These are phyloP conservation scores for Alligator mississippiensis DNA, from an alignment of 2,113 vertebrate genomes.

Conservation along the genomic window DNA sequence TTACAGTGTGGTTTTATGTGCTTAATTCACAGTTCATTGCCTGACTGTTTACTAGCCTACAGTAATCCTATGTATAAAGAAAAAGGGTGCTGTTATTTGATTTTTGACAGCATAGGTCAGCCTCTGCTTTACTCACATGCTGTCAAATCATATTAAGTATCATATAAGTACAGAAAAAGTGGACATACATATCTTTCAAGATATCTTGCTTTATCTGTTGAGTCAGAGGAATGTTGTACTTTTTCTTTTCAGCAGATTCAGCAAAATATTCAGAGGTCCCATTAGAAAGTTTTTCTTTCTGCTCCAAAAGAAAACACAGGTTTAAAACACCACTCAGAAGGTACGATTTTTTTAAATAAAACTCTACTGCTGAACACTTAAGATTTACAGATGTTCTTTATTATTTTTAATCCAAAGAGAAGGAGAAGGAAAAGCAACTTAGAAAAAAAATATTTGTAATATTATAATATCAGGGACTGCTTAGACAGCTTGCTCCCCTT, in stretches of 20 bases:
- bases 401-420: slow-evolving; percentile 60
- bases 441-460: slow-evolving; percentile 49
- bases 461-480: slow-evolving; percentile 43
- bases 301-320: slow-evolving; percentile 74
- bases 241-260: slow-evolving; percentile 60
- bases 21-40: background rate
- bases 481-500: slow-evolving; percentile 40
- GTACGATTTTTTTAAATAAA: slow-evolving; percentile 65
- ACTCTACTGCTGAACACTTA: slow-evolving; percentile 14
- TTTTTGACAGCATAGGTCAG: background rate
- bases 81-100: background rate
- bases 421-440: slow-evolving; percentile 35
- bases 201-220: slow-evolving; percentile 68
- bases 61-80: background rate
- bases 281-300: slow-evolving; percentile 70
- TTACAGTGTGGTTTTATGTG: background rate
- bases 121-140: background rate
- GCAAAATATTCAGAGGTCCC: slow-evolving; percentile 88
- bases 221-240: slow-evolving; percentile 22
- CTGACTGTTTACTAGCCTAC: background rate
- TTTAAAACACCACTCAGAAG: slow-evolving; percentile 68
- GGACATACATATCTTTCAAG: slow-evolving; percentile 79
- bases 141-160: background rate
- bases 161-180: background rate
- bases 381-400: slow-evolving; percentile 65